Evolutionary conservation across 2,797 vertebrate species (phyloP), one percentile per base, ranked within the genome.

Genomic region (Fundulus diaphanus): DNA sequence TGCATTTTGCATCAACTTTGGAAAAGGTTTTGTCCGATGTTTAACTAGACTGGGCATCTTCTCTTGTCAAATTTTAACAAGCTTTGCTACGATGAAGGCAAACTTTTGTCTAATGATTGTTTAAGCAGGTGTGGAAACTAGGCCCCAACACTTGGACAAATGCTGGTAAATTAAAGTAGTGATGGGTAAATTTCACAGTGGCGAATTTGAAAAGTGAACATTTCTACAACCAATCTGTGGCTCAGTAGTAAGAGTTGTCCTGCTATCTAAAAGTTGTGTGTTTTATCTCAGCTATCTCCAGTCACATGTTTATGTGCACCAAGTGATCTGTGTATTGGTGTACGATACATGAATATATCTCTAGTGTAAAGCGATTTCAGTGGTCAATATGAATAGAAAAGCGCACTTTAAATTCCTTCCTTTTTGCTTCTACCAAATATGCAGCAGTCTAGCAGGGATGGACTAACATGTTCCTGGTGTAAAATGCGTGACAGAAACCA

Each of bases 1-100:
- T 12, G 66, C 59, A 69, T 56, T 57, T 72, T 57, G 35, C 67
- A 73, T 79, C 69, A 77, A 71, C 63, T 77, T 40, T 81, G 54
- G 22, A 81, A 74, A 78, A 8, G 3, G 16, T 18, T 31, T 61
- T 83, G 85, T 72, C 57, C 80, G 57, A 78, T 82, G 78, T 82
- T 74, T 15, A 59, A 68, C 56, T 33, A 73, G 74, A 78, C 73
- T 27, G 29, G 52, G 24, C 33, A 69, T 57, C n/a, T 73, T 72
- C 70, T 73, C 42, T 78, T 18, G 66, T 22, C 24, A 86, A 46
- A 68, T 76, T 79, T 71, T 75, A 69, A 72, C 22, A 51, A 66
- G 54, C 29, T 51, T 29, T 51, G 44, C n/a, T 70, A 29, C 63
- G 65, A 46, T 27, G 6, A 80, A 51, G 27, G 44, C 31, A 49